Evolutionary conservation across 1,140 invertebrate genomes (phyloP).

Genomic region (Lordiphosa mommai): DNA sequence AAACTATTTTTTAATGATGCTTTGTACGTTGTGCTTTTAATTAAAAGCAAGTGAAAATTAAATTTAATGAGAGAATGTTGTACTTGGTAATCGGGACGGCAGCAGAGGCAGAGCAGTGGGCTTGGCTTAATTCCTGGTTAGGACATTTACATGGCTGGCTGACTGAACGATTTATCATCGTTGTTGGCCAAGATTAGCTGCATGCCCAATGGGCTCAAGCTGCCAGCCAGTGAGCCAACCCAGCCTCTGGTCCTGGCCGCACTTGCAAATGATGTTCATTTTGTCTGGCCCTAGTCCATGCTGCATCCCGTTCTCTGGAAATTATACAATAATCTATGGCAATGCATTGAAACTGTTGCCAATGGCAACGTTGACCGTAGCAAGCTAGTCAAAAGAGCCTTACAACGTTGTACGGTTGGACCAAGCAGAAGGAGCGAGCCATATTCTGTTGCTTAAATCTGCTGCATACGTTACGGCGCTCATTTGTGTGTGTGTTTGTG

Average conservation of each 20-base stretch:
- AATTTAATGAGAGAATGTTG: slow-evolving; percentile 56
- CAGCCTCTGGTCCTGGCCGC: slow-evolving; percentile 37
- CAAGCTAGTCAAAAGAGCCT: slow-evolving; percentile 54
- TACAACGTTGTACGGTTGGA: slow-evolving; percentile 4
- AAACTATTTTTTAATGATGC: slow-evolving; percentile 74
- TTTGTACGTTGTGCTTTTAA: slow-evolving; percentile 54
- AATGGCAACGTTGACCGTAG: slow-evolving; percentile 46
- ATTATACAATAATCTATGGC: slow-evolving; percentile 73
- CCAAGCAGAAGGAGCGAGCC: slow-evolving; percentile 2
- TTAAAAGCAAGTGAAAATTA: slow-evolving; percentile 70
- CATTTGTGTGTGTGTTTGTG: slow-evolving; percentile 14
- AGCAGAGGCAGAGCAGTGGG: background rate
- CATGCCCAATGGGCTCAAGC: slow-evolving; percentile 19
- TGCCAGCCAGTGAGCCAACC: slow-evolving; percentile 17
- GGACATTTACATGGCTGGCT: slow-evolving; percentile 18
- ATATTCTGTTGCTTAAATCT: slow-evolving; percentile 47
- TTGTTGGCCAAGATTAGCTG: slow-evolving; percentile 56
- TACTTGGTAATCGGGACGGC: background rate
- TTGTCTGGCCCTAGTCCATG: slow-evolving; percentile 18
- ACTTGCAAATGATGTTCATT: slow-evolving; percentile 69
- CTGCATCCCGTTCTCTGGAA: slow-evolving; percentile 33
- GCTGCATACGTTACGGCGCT: slow-evolving; percentile 58
- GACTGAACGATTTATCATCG: slow-evolving; percentile 57
- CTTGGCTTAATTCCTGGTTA: background rate
- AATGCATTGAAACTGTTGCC: slow-evolving; percentile 65